Evolutionary conservation across 2,113 vertebrate species (phyloP), one percentile per base, ranked within the genome.

Genomic region (Ochotona princeps): DNA sequence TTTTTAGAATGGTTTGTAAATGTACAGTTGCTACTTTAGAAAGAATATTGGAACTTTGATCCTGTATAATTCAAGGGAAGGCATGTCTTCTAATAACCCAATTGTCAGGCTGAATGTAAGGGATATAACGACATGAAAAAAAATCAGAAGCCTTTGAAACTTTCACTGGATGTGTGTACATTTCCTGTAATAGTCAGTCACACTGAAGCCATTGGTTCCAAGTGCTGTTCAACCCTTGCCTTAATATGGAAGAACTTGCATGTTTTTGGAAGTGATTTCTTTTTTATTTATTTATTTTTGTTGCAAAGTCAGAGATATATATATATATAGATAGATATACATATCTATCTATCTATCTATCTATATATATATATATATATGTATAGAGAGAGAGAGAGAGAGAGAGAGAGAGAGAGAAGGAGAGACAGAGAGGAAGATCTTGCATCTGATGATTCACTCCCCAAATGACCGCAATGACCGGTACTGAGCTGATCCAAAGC

Each of bases 21-120:
- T 76, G 66, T 25, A 7, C 18, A 72, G 2, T 91, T 74, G 30
- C 65, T 78, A 73, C 14, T 78, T 11, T 85, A 80, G 49, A 32
- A 92, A 90, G 69, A 17, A 51, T 84, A 79, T 18, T 69, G 63
- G 12, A 5, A 85, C 4, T 85, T 49, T 7, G 11, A 0, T 47
- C 28, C 26, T 60, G 7, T 66, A 54, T 81, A 61, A 89, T 7
- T 69, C 32, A 76, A 78, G 51, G 28, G 38, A 91, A 78, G 49
- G 69, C 79, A 84, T 90, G n/a, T 65, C 49, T 80, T 89, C 93
- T 93, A 83, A 65, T 87, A 84, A 83, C 26, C 8, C 30, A 94
- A 74, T 28, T 76, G 78, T 78, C 21, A 18, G 4, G 38, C 66
- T 84, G 81, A 91, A 92, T 72, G 28, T 70, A 83, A 94, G 54